Evolutionary conservation across 2,113 vertebrate species (phyloP), one percentile per base, ranked within the genome.

Genomic region (Corynorhinus townsendii): DNA sequence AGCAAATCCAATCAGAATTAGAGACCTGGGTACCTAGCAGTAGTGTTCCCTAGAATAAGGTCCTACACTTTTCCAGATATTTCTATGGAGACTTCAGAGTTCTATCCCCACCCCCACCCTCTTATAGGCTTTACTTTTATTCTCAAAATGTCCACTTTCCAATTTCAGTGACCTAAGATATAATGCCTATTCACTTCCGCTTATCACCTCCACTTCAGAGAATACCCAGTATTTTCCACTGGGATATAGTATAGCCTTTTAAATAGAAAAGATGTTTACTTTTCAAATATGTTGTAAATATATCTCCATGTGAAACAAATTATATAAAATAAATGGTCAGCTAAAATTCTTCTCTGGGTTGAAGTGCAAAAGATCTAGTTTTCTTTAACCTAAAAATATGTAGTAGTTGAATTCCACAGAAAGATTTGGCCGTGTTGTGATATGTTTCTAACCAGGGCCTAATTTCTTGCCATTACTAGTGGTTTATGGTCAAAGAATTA

Each of bases 401-500:
- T 81, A 96, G 77, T 95, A 96, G 87, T 73, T 97, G 88, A 82
- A 72, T 56, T 84, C 75, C 52, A 89, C 22, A 62, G 66, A 52
- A 95, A 88, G 86, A 96, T 95, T 96, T 97, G 96, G 95, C 56
- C 96, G 77, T 43, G 92, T 33, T 89, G 91, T 87, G 94, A 91
- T 92, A 17, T 77, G 26, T 93, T 98, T 89, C 84, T 97, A 97
- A 96, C 93, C 89, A 97, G n/a, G 47, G 85, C 91, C 80, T 96
- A 96, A 96, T 97, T 97, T 97, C 72, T 97, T 96, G 83, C 87
- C 93, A 92, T 96, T 98, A 87, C 26, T 89, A 73, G 92, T 81
- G 93, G 89, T 85, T 98, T 98, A 95, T 93, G 95, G 95, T 94
- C 96, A 91, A 89, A 97, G 84, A 91, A 75, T 89, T 97, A 52